Evolutionary conservation across 2,113 vertebrate species (phyloP).

Genomic region (Micronycteris hirsuta): DNA sequence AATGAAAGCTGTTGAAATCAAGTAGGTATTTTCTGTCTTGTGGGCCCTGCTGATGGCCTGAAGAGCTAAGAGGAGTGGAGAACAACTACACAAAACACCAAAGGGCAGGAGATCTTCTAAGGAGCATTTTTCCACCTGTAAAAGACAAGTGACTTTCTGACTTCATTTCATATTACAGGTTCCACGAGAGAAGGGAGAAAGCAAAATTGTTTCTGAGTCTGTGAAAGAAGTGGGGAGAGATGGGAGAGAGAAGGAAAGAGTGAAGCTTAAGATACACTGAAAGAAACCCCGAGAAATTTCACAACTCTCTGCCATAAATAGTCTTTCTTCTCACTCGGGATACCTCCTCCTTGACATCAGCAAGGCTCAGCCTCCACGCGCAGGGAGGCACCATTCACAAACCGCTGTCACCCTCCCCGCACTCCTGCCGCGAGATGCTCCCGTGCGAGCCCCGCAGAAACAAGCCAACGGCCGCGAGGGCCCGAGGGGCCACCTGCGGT

Average conservation of each 20-base stretch:
- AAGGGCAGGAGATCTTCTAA: background rate
- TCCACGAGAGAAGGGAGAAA: background rate
- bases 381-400: constrained; percentile 62
- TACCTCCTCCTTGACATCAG: constrained; percentile 40
- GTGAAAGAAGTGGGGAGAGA: background rate
- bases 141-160: background rate
- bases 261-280: background rate
- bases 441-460: background rate
- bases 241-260: background rate
- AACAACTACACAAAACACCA: background rate
- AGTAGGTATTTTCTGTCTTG: background rate
- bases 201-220: constrained; percentile 28
- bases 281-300: constrained; percentile 55
- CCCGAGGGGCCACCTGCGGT: constrained; percentile 16
- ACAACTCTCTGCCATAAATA: constrained; percentile 47
- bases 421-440: background rate
- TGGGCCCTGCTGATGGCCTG: background rate
- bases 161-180: background rate
- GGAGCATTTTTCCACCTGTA: background rate
- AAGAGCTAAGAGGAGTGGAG: background rate
- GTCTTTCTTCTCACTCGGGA: constrained; percentile 68
- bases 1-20: constrained; percentile 22
- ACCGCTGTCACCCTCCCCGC: background rate
- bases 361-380: constrained; percentile 49
- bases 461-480: background rate